Percentiles rank a stretch among this genome's conserved stretches.
phyloP scores from a whole-genome alignment of 2,888 invertebrate species.

The Abscondita cerata region DNA sequence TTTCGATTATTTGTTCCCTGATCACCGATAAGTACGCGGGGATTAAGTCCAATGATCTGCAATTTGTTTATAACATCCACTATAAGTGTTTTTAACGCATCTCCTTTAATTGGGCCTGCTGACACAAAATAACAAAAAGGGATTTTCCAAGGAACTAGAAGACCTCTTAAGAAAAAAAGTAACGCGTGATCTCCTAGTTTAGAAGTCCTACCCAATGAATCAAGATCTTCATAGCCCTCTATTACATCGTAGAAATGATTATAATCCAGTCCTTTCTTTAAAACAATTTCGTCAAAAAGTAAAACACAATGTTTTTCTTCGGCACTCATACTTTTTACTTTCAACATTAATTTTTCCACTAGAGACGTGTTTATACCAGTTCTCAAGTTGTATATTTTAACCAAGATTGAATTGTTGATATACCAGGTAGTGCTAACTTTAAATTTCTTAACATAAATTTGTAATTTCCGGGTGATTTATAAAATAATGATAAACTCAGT shows the following conservation, averaged over 20 bases:
- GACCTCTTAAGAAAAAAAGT: background rate
- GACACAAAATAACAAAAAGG: slow-evolving; percentile 1
- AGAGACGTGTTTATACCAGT: slow-evolving; percentile 1
- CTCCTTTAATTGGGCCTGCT: background rate
- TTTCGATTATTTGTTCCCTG: background rate
- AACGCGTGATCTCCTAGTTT: background rate
- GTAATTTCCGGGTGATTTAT: background rate
- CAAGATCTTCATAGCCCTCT: background rate
- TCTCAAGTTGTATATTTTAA: background rate
- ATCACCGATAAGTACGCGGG: background rate
- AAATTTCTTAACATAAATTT: too few species aligned
- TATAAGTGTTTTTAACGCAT: too few species aligned
- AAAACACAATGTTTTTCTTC: slow-evolving; percentile 1
- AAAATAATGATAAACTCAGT: background rate
- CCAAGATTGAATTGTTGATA: too few species aligned
- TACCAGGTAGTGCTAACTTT: too few species aligned
- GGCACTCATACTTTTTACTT: background rate
- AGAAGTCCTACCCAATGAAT: too few species aligned
- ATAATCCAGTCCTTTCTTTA: background rate
- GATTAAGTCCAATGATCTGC: background rate
- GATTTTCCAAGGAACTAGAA: background rate
- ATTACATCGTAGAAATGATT: background rate
- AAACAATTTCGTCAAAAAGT: background rate
- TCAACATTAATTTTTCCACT: background rate
- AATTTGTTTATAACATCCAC: background rate